These are phyloP conservation scores for Siphamia tubifer DNA, from an alignment of 2,113 vertebrate genomes.

Conservation along the genomic window DNA sequence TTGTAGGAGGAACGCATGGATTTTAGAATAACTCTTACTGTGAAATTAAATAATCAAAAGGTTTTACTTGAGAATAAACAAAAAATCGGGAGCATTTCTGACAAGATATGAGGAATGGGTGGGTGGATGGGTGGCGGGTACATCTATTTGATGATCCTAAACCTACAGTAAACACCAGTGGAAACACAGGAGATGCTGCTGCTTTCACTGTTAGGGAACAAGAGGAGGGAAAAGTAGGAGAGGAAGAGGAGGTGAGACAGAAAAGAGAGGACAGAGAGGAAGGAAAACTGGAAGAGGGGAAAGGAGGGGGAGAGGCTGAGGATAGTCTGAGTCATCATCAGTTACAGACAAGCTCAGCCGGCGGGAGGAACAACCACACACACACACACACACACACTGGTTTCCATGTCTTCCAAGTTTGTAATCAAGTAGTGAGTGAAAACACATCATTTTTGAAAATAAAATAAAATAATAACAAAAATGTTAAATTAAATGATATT, in stretches of 20 bases:
- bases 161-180: not conserved
- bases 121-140: not conserved
- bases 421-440: no score
- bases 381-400: conserved; percentile 16
- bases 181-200: not conserved
- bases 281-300: not conserved
- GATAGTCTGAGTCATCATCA: conserved; percentile 55
- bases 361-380: not conserved
- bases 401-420: no score
- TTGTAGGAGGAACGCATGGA: no score
- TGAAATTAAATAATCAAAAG: no score
- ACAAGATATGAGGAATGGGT: not conserved
- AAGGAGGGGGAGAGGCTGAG: not conserved
- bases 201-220: not conserved
- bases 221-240: not conserved
- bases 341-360: conserved; percentile 25
- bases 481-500: no score
- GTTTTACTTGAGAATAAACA: not conserved
- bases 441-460: no score
- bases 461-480: no score
- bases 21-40: no score
- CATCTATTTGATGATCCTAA: not conserved
- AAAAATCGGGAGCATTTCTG: not conserved
- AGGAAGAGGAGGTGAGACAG: not conserved
- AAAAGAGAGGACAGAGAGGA: not conserved